phyloP scores from a whole-genome alignment of 2,113 vertebrate genomes.

The Noturus placidus region DNA sequence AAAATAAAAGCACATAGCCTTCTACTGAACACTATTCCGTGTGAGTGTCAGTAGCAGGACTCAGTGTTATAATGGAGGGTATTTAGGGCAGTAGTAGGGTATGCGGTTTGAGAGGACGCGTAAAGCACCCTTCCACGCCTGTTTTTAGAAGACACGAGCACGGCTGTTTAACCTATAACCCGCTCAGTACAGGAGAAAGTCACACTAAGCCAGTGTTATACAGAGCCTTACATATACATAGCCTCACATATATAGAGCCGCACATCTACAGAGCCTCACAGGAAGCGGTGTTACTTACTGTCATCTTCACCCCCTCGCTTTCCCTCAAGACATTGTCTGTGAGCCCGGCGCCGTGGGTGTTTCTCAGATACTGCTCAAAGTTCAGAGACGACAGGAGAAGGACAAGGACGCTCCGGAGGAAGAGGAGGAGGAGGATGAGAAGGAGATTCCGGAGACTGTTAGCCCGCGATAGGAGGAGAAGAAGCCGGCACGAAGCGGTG shows the following conservation, averaged over 20 bases:
- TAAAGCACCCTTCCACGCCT: conserved; percentile 6
- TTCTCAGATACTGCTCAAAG: conserved; percentile 31
- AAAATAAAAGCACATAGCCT: not conserved
- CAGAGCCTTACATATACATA: too few species aligned
- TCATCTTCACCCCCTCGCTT: conserved; percentile 67
- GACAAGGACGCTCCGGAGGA: conserved; percentile 5
- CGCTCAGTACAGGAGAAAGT: not conserved
- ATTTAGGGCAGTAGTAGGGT: not conserved
- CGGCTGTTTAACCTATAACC: not conserved
- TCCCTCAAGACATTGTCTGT: conserved; percentile 75
- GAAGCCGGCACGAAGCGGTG: conserved; percentile 61
- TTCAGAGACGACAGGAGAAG: not conserved
- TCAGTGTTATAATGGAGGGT: not conserved
- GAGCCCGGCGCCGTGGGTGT: conserved; percentile 45
- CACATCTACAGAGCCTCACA: not conserved
- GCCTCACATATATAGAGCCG: too few species aligned
- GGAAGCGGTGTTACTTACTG: conserved; percentile 69
- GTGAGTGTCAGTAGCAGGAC: too few species aligned
- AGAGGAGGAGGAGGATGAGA: conserved; percentile 4
- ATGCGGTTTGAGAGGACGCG: not conserved
- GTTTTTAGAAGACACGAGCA: not conserved
- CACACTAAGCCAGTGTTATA: too few species aligned
- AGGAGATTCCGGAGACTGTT: conserved; percentile 41
- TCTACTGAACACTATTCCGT: not conserved
- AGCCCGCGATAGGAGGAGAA: conserved; percentile 60